Base-by-base conservation (phyloP, 1,140 invertebrate genomes). In the Tribolium castaneum region DNA sequence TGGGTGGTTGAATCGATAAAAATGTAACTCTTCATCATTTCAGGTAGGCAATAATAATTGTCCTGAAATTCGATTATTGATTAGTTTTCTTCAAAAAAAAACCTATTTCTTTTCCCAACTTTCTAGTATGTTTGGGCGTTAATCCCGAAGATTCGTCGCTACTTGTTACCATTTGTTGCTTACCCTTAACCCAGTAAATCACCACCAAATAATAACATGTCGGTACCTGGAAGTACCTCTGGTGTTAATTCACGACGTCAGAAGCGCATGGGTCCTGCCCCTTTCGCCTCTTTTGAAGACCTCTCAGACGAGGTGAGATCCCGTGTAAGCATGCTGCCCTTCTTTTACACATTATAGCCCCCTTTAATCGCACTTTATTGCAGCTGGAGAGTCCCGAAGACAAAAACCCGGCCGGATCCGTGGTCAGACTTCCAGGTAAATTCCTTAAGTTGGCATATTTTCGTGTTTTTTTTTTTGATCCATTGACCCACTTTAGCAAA, bases 251-350 rank as follows among this genome's bases (percentile, higher is more conserved):
- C 14, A 66, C 78, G 80, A 22, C 80, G 87, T 78, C 92, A 93
- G 87, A 91, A 90, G 88, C 92, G 93, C 87, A 92, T 94, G 90
- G 95, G 95, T 87, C 94, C 94, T 86, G 96, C 96, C 84, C 96
- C 96, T 84, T 94, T 97, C 87, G 96, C 96, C 85, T 97, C 95
- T 78, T 96, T 97, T 87, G 95, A 96, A 90, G 95, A 96, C 89
- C 90, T 95, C 83, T 94, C 94, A 82, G 95, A 96, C 87, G 94
- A 95, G 88, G 90, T 92, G 88, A 91, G 90, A 88, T 88, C 88
- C 82, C 88, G 90, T 88, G 88, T 89, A 89, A 85, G 88, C 88
- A 89, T 88, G 25, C 86, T 12, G 22, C 30, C 13, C 16, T 30
- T 19, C 70, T 30, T 34, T 59, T 30, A 10, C 51, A 77, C 10